phyloP scores from a whole-genome alignment of 2,113 vertebrate genomes.

The Xiphorhynchus elegans region DNA sequence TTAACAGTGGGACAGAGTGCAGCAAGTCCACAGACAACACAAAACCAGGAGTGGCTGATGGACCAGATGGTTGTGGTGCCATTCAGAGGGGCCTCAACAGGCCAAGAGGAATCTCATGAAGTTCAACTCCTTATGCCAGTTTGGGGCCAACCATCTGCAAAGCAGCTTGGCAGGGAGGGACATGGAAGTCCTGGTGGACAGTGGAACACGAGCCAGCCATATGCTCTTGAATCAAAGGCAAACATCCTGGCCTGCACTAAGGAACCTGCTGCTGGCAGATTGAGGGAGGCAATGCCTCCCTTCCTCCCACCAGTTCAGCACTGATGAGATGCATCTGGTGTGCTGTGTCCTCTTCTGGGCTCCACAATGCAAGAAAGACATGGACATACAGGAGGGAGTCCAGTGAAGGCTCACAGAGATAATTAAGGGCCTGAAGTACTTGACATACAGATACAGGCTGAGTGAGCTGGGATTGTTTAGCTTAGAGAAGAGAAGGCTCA shows the following conservation, averaged over 20 bases:
- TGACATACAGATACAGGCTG: background rate
- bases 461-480: background rate
- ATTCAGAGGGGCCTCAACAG: background rate
- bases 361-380: background rate
- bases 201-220: background rate
- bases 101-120: background rate
- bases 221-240: background rate
- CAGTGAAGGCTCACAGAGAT: background rate
- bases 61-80: background rate
- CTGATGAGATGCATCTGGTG: background rate
- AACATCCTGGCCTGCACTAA: background rate
- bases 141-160: background rate
- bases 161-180: background rate
- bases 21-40: background rate
- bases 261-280: background rate
- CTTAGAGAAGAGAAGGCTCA: background rate
- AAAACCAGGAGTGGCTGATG: background rate
- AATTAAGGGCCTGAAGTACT: background rate
- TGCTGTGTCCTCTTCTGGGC: background rate
- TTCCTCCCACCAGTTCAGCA: background rate
- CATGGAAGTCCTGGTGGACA: background rate
- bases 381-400: background rate
- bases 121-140: background rate
- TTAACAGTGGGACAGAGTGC: background rate
- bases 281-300: background rate